Percentiles rank a stretch among this genome's conserved stretches.
phyloP scores from a whole-genome alignment of 37 sponge, comb jelly and placozoan species.

The Diacarnus erythraeanus region DNA sequence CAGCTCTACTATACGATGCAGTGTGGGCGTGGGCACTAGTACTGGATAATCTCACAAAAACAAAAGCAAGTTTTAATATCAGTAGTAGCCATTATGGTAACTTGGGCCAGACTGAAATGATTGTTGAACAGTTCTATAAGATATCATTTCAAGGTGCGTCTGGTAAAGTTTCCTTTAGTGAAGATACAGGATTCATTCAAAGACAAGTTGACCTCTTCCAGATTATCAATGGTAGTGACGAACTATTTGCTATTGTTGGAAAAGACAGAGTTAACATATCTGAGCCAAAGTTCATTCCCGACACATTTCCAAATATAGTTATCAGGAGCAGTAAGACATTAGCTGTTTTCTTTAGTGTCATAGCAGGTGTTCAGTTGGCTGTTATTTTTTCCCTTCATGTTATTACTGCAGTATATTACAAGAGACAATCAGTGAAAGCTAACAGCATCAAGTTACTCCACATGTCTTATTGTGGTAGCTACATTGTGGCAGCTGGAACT shows the following conservation, averaged over 20 bases:
- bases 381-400: neutral
- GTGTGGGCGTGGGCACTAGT: constrained; percentile 36
- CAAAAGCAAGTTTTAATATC: neutral
- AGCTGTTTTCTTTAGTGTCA: neutral
- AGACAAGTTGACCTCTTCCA: neutral
- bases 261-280: neutral
- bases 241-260: neutral
- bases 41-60: constrained; percentile 12
- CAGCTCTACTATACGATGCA: constrained; percentile 8
- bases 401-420: neutral
- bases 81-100: neutral
- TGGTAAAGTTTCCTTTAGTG: neutral
- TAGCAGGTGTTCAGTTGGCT: neutral
- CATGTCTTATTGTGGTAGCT: neutral
- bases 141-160: constrained; percentile 8
- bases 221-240: neutral
- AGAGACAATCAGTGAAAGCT: constrained; percentile 2
- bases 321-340: neutral
- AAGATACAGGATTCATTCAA: neutral
- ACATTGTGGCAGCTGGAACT: neutral
- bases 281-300: neutral
- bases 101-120: neutral
- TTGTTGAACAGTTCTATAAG: constrained; percentile 10
- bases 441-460: constrained; percentile 1
- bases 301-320: neutral